Evolutionary conservation across 2,888 invertebrate genomes (phyloP).

Genomic region (Bruchidius siliquastri): DNA sequence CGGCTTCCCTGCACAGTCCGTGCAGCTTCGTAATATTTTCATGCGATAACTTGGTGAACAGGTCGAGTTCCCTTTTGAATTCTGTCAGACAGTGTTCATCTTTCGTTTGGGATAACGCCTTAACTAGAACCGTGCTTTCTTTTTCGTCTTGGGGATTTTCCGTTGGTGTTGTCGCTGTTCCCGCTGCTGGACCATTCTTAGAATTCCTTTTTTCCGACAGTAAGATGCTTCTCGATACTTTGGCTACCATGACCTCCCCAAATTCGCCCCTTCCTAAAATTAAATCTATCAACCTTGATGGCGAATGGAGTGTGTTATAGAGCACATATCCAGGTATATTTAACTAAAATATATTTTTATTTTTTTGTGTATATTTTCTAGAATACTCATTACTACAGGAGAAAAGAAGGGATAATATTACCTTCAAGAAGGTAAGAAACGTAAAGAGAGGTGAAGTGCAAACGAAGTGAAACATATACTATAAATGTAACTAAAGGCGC

Average conservation of each 20-base stretch:
- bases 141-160: conserved; percentile 42
- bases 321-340: no score
- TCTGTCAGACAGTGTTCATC: conserved; percentile 76
- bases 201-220: conserved; percentile 30
- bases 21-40: conserved; percentile 73
- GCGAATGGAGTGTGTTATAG: no score
- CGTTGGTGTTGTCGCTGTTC: conserved; percentile 24
- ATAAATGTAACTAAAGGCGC: no score
- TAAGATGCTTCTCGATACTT: conserved; percentile 36
- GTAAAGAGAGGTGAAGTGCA: no score
- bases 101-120: conserved; percentile 69
- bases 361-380: no score
- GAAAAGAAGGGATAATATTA: no score
- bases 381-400: no score
- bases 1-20: conserved; percentile 76
- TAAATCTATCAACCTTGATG: not conserved
- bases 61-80: conserved; percentile 83
- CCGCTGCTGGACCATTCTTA: conserved; percentile 24
- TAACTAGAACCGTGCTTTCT: conserved; percentile 63
- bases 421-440: no score
- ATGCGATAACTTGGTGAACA: conserved; percentile 79
- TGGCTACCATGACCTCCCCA: conserved; percentile 85
- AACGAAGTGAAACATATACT: no score
- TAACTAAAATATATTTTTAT: no score
- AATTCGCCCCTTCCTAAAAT: conserved; percentile 72